These are phyloP conservation scores for Peromyscus nudipes DNA, from an alignment of 2,797 vertebrate species.

Conservation along the genomic window DNA sequence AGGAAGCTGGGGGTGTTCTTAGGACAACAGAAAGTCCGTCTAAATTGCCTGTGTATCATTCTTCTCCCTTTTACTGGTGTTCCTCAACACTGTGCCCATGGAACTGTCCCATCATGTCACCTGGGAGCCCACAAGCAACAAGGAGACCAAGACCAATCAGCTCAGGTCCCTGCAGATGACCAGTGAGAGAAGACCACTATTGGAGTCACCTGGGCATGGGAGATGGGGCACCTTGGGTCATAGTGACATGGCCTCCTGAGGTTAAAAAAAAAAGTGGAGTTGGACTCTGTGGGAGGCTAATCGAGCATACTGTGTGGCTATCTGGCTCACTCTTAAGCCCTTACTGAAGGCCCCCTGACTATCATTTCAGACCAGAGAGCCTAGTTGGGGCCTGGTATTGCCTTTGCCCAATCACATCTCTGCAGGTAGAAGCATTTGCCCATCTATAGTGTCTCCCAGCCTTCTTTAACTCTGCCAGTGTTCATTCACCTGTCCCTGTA, in stretches of 20 bases:
- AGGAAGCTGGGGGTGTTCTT: background rate
- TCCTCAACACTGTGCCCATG: background rate
- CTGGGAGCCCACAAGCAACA: background rate
- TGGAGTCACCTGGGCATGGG: background rate
- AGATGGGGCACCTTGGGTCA: background rate
- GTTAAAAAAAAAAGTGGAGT: too few species aligned
- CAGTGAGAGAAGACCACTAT: background rate
- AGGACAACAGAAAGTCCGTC: background rate
- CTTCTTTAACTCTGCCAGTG: background rate
- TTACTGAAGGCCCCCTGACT: background rate
- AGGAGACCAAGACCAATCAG: background rate
- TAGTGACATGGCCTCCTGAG: background rate
- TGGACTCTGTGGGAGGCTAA: background rate
- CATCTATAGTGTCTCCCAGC: background rate
- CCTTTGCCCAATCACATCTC: background rate
- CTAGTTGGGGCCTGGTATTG: background rate
- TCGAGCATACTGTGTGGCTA: background rate
- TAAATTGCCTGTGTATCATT: background rate
- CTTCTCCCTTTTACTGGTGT: background rate
- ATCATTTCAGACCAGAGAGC: background rate
- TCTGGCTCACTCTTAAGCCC: background rate
- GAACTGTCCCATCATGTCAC: background rate
- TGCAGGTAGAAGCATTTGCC: background rate
- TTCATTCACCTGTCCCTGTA: background rate
- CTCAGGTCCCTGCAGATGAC: background rate